A percentile compares a stretch with the other conserved stretches of the same genome.
Conservation (phyloP, 2,113 vertebrate species). For the Bubo blakistoni region DNA sequence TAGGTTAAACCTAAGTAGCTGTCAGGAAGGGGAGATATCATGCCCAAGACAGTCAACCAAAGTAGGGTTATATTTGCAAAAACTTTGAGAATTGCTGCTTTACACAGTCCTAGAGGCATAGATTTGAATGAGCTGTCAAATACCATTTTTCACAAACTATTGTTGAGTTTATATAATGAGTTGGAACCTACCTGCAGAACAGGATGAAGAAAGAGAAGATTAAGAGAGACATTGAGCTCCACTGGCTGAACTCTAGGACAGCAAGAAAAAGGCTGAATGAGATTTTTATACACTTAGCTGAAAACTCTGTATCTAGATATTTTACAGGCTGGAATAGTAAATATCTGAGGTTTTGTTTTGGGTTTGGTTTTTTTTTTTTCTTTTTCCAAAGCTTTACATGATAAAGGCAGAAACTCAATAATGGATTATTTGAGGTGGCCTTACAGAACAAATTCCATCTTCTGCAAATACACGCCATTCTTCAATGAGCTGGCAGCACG, state of each 20-base stretch:
- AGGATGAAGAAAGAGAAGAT: not conserved
- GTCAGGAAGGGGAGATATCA: not conserved
- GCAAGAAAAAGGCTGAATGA: not conserved
- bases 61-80: not conserved
- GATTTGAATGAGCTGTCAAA: constrained; percentile 39
- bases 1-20: not conserved
- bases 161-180: constrained; percentile 22
- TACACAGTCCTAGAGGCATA: not conserved
- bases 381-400: not conserved
- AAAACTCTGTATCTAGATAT: not conserved
- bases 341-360: not conserved
- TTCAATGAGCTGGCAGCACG: not conserved
- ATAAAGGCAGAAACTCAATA: not conserved
- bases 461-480: not conserved
- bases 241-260: not conserved
- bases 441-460: not conserved
- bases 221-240: not conserved
- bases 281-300: not conserved
- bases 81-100: not conserved
- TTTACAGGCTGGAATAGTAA: not conserved
- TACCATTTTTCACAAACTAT: not conserved
- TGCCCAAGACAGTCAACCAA: not conserved
- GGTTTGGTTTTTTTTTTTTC: not conserved
- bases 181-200: constrained; percentile 20
- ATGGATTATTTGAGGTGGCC: not conserved